These are phyloP conservation scores for Ernsta delagoae DNA, from an alignment of 2,888 invertebrate genomes.

Conservation along the genomic window DNA sequence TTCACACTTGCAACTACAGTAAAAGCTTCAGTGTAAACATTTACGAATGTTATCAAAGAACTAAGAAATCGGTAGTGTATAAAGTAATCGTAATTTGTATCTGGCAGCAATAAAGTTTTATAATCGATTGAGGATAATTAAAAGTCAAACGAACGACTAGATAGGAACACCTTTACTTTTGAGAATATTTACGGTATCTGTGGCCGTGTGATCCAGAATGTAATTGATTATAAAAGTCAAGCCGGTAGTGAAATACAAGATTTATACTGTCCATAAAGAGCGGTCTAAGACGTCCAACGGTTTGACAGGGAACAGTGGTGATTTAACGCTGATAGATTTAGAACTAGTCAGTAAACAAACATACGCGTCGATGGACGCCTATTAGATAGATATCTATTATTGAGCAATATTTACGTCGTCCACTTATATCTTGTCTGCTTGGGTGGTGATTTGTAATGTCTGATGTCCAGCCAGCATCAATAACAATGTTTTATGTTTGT, in stretches of 20 bases:
- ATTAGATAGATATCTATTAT: slow-evolving; percentile 31
- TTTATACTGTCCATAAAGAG: slow-evolving; percentile 67
- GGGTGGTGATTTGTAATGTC: neutral
- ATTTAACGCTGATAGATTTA: slow-evolving; percentile 48
- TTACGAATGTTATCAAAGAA: neutral
- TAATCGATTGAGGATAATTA: slow-evolving; percentile 66
- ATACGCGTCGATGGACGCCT: slow-evolving; percentile 23
- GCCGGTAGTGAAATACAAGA: neutral
- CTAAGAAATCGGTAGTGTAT: neutral
- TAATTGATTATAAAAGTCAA: slow-evolving; percentile 9
- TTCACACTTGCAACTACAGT: too few relatives aligned
- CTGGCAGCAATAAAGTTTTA: slow-evolving; percentile 54
- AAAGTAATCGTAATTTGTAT: slow-evolving; percentile 50
- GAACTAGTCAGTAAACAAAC: slow-evolving; percentile 47
- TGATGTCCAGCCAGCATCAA: neutral
- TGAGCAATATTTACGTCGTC: slow-evolving; percentile 21
- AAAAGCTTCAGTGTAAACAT: neutral
- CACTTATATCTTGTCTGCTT: slow-evolving; percentile 23
- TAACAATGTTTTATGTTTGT: neutral
- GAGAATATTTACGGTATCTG: neutral
- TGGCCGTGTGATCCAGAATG: neutral
- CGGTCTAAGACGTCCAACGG: slow-evolving; percentile 43
- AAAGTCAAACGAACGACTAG: slow-evolving; percentile 45
- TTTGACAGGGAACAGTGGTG: slow-evolving; percentile 43
- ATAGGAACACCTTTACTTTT: neutral